A percentile compares a stretch with the other conserved stretches of the same genome.
These are phyloP conservation scores for Sisor rabdophorus DNA, from an alignment of 2,113 vertebrate genomes.

Conservation along the genomic window DNA sequence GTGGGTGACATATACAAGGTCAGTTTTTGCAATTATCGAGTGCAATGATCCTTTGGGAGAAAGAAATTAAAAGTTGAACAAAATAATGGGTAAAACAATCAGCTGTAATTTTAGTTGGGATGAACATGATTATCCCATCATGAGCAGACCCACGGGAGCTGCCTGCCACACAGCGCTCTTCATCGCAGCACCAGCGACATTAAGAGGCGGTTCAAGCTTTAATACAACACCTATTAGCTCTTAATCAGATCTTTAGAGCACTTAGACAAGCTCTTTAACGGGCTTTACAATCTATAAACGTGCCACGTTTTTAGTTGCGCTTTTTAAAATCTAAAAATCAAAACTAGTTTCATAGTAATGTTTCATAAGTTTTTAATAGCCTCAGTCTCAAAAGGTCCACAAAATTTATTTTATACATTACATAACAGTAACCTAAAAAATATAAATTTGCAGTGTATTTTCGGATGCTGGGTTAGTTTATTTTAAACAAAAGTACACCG, in stretches of 20 bases:
- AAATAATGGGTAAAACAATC: conserved; percentile 93
- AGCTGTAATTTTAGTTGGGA: conserved; percentile 76
- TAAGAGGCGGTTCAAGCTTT: conserved; percentile 39
- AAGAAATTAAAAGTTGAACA: conserved; percentile 93
- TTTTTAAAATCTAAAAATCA: too few relatives aligned
- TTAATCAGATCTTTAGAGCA: conserved; percentile 70
- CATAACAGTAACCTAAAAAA: background rate
- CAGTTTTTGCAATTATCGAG: conserved; percentile 90
- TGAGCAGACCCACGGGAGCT: conserved; percentile 66
- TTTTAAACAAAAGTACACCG: background rate
- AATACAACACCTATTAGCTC: conserved; percentile 61
- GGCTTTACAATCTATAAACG: background rate
- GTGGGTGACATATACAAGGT: conserved; percentile 80
- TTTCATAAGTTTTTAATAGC: too few relatives aligned
- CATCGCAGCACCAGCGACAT: conserved; percentile 26
- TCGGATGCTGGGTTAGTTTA: background rate
- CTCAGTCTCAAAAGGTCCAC: too few relatives aligned
- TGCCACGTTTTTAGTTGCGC: background rate
- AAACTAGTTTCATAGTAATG: too few relatives aligned
- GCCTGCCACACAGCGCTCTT: conserved; percentile 27
- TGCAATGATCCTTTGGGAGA: conserved; percentile 92
- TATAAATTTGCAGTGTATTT: background rate
- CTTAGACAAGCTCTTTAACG: conserved; percentile 55
- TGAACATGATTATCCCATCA: conserved; percentile 84
- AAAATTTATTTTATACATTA: background rate